These are phyloP conservation scores for Margarornis squamiger DNA, from an alignment of 2,797 vertebrate species.

Conservation along the genomic window DNA sequence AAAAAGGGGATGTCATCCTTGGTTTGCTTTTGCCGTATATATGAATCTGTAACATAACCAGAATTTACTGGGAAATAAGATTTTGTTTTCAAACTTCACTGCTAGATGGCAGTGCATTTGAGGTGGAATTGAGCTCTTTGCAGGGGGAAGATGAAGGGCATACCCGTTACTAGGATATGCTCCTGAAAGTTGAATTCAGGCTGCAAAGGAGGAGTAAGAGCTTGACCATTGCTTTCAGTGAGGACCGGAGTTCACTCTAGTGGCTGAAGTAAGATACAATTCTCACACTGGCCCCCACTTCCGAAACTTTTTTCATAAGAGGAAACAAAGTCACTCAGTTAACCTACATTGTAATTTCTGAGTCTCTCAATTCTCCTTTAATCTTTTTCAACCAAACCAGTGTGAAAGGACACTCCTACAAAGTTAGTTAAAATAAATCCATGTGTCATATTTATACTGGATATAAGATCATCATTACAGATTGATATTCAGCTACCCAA, in stretches of 20 bases:
- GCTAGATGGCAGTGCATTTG: neutral
- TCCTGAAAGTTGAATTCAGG: neutral
- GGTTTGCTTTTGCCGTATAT: neutral
- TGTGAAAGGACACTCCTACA: neutral
- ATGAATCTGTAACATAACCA: neutral
- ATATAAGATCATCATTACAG: neutral
- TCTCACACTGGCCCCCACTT: neutral
- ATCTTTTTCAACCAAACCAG: neutral
- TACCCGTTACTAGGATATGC: accelerated
- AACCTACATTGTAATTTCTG: neutral
- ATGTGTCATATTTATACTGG: neutral
- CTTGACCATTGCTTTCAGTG: neutral
- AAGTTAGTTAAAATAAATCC: neutral
- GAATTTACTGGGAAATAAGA: neutral
- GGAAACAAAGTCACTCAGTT: neutral
- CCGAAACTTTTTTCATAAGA: neutral
- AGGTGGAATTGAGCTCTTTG: neutral
- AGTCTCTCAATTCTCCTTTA: neutral
- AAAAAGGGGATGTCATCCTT: neutral
- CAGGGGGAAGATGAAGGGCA: neutral
- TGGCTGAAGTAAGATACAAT: neutral
- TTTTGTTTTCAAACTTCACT: neutral
- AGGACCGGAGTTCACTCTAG: neutral
- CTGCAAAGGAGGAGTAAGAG: neutral
- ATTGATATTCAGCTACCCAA: neutral